Evolutionary conservation across 2,888 invertebrate species (phyloP), one percentile per base, ranked within the genome.

Genomic region (Synergus itoensis): DNA sequence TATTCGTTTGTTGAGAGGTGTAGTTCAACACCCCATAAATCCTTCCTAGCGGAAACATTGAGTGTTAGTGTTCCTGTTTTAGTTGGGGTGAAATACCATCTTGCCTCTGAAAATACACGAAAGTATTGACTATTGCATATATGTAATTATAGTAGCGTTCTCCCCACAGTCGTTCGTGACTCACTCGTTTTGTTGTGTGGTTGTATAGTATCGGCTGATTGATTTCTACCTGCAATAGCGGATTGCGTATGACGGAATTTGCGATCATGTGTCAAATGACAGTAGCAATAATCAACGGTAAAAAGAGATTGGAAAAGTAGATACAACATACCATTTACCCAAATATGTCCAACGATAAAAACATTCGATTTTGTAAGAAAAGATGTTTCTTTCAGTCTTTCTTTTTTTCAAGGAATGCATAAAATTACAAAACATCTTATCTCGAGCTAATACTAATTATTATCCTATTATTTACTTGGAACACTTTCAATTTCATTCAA

Each of bases 121-220:
- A 73, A n/a, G 36, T 73, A n/a, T n/a, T n/a, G 53, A 53, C 53
- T 53, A 28, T 28, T 69, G 1, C 16, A 21, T 73, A 12, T 36
- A 73, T 28, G 53, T 40, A 73, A 73, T 73, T 53, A 73, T 53
- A 53, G 36, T 53, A 69, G n/a, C 48, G 53, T 40, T 73, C 53
- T 73, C 40, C 48, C 73, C 36, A 11, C n/a, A 28, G 36, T 16
- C 36, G 28, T 53, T 73, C 73, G 53, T 73, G 73, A 73, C 73
- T 73, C 73, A 73, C 48, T 73, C 73, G 40, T 53, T 73, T 73
- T 53, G 53, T 53, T 73, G 48, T n/a, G n/a, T 73, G 69, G 69
- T 48, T 73, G 69, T 28, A 48, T 45, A 73, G 36, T 53, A 53
- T 53, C 16, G 40, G 16, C 36, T 73, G 73, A 73, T 73, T 73